Conservation (phyloP, 92 coral and sea anemone species). For the Diadumene lineata region DNA sequence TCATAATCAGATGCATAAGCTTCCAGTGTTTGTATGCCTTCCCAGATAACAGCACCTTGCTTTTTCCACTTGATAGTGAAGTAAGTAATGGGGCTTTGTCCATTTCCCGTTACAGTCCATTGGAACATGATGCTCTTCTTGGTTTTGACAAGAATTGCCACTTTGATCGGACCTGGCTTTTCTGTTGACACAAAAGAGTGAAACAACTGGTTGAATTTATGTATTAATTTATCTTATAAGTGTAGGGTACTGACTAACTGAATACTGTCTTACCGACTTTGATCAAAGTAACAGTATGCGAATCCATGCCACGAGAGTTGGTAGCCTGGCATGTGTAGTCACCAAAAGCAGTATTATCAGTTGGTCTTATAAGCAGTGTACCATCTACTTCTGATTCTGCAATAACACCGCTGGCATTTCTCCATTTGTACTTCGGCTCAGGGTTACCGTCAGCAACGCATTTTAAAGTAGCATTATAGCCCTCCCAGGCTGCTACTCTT, state of each 20-base stretch:
- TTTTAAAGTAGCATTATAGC: constrained; percentile 39
- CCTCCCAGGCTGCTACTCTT: constrained; percentile 56
- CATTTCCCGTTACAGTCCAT: constrained; percentile 38
- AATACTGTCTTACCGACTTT: constrained; percentile 96
- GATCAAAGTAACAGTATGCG: constrained; percentile 49
- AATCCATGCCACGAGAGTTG: constrained; percentile 65
- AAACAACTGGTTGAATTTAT: too few species aligned
- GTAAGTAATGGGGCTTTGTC: constrained; percentile 25
- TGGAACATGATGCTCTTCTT: constrained; percentile 17
- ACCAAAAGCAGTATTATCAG: constrained; percentile 62
- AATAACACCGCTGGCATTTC: constrained; percentile 45
- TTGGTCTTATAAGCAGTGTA: constrained; percentile 48
- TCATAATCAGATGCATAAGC: constrained; percentile 25
- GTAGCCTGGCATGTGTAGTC: constrained; percentile 68
- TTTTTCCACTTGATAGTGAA: constrained; percentile 42
- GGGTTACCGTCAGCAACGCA: constrained; percentile 88
- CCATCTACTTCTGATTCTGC: constrained; percentile 46
- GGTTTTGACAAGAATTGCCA: constrained; percentile 11
- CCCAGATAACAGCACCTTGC: constrained; percentile 4
- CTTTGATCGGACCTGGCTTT: constrained; percentile 34
- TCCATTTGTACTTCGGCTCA: constrained; percentile 80
- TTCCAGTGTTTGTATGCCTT: constrained; percentile 2
- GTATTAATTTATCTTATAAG: too few species aligned
- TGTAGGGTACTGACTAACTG: too few species aligned
- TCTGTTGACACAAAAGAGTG: constrained; percentile 24